These are phyloP conservation scores for Eubucco bourcierii DNA, from an alignment of 2,113 vertebrate genomes.

Conservation along the genomic window DNA sequence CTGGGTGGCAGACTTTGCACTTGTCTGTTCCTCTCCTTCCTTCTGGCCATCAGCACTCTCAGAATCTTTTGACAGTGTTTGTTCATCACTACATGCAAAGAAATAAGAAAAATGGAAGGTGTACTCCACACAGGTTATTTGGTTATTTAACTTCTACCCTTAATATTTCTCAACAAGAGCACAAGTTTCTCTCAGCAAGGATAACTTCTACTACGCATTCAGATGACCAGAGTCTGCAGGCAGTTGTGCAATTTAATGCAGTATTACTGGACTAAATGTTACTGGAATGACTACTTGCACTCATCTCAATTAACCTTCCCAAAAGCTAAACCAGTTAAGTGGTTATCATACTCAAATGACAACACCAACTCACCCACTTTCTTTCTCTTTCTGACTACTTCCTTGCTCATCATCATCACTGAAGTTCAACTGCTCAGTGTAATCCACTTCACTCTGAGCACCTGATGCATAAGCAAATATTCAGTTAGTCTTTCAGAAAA, in stretches of 20 bases:
- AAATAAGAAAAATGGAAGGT: background rate
- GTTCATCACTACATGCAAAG: conserved; percentile 76
- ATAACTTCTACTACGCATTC: background rate
- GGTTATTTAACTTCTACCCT: background rate
- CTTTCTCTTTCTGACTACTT: conserved; percentile 86
- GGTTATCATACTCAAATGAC: background rate
- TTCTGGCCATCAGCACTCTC: conserved; percentile 82
- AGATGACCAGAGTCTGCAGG: background rate
- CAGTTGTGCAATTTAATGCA: background rate
- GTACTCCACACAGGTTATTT: background rate
- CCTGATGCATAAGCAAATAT: conserved; percentile 73
- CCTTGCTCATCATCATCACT: conserved; percentile 98
- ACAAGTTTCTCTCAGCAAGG: background rate
- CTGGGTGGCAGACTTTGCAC: conserved; percentile 76
- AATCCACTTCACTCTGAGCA: conserved; percentile 98
- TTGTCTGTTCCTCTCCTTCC: conserved; percentile 81
- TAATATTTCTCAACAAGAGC: background rate
- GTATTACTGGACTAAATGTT: background rate
- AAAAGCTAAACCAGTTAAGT: background rate
- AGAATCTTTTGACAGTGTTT: conserved; percentile 76
- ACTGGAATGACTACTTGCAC: background rate
- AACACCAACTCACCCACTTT: conserved; percentile 80
- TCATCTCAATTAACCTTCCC: background rate
- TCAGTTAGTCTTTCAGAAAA: background rate
- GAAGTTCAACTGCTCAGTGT: conserved; percentile 97